Conservation (phyloP, 2,888 invertebrate species). For the Drosophila borealis region DNA sequence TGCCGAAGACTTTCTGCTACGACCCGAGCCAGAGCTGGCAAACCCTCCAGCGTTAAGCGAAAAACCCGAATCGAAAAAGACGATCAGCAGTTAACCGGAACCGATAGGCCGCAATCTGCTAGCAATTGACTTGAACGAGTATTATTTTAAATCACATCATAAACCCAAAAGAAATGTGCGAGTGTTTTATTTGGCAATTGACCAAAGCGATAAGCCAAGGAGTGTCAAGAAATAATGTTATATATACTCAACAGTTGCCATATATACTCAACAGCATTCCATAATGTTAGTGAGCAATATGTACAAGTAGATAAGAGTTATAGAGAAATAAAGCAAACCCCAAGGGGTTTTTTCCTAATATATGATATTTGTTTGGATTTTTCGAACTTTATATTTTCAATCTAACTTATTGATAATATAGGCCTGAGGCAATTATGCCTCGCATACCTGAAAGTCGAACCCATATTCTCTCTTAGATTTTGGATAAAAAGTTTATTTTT, state of each 20-base stretch:
- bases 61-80: constrained; percentile 3
- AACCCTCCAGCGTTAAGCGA: neutral
- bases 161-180: constrained; percentile 1
- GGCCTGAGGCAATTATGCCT: too few relatives aligned
- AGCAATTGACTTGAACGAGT: constrained; percentile 18
- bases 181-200: constrained; percentile 1
- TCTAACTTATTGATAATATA: too few relatives aligned
- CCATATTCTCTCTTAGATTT: too few relatives aligned
- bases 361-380: neutral
- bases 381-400: too few relatives aligned
- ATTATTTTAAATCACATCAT: constrained; percentile 29
- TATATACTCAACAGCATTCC: constrained; percentile 3
- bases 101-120: constrained; percentile 25
- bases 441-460: too few relatives aligned
- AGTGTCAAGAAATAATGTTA: neutral
- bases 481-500: too few relatives aligned
- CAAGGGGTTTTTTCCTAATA: neutral
- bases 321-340: neutral
- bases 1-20: constrained; percentile 85
- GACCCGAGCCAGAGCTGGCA: constrained; percentile 18
- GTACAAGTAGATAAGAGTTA: constrained; percentile 10
- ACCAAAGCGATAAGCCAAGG: constrained; percentile 19
- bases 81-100: constrained; percentile 25
- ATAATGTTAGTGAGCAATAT: neutral
- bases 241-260: constrained; percentile 5